phyloP scores from a whole-genome alignment of 2,113 vertebrate species.

The Lathamus discolor region DNA sequence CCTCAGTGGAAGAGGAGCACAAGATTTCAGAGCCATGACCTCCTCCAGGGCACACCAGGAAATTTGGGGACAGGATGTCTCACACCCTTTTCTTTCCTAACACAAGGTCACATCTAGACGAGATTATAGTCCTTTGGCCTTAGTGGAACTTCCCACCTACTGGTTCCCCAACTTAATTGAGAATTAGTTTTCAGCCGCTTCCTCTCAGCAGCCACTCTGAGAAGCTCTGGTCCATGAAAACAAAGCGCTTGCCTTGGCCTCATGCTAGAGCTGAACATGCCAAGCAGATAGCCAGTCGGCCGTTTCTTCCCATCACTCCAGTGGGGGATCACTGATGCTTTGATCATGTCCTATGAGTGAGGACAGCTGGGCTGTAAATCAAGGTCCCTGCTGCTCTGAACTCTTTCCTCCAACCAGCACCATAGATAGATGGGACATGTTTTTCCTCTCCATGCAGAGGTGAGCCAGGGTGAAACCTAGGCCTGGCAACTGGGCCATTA shows the following conservation, averaged over 20 bases:
- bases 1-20: not conserved
- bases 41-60: not conserved
- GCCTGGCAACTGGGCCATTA: not conserved
- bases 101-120: not conserved
- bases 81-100: slow-evolving; percentile 3
- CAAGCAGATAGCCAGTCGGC: slow-evolving; percentile 47
- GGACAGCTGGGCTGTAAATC: slow-evolving; percentile 52
- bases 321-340: not conserved
- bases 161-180: slow-evolving; percentile 54
- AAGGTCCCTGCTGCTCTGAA: slow-evolving; percentile 49
- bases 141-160: slow-evolving; percentile 33
- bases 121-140: slow-evolving; percentile 19
- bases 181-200: slow-evolving; percentile 58
- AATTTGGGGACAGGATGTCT: not conserved
- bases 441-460: slow-evolving; percentile 19
- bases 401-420: not conserved
- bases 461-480: slow-evolving; percentile 54
- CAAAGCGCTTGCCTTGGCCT: slow-evolving; percentile 37
- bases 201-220: slow-evolving; percentile 40
- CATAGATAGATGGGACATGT: not conserved
- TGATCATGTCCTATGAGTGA: slow-evolving; percentile 47
- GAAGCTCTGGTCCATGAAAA: slow-evolving; percentile 62
- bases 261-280: slow-evolving; percentile 50
- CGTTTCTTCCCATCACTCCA: slow-evolving; percentile 55
- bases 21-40: not conserved